A percentile compares a stretch with the other conserved stretches of the same genome.
Conservation (phyloP, 2,888 invertebrate species). For the Nephrotoma appendiculata region DNA sequence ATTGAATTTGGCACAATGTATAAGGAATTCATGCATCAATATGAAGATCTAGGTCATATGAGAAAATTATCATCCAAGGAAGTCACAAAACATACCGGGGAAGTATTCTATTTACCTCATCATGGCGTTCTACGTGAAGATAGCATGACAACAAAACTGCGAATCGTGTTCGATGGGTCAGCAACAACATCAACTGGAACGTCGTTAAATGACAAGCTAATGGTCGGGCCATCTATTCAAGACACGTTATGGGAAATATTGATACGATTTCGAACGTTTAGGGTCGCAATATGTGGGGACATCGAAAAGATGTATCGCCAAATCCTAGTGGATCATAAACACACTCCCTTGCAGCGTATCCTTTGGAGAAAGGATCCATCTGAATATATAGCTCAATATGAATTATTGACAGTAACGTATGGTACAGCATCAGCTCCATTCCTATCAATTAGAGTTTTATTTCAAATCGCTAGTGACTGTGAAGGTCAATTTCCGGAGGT, state of each 20-base stretch:
- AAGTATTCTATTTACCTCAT: neutral
- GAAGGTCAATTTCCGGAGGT: conserved; percentile 12
- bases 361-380: too few species aligned
- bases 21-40: conserved; percentile 13
- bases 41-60: conserved; percentile 14
- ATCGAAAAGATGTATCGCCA: conserved; percentile 20
- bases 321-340: conserved; percentile 14
- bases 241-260: too few species aligned
- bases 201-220: conserved; percentile 11
- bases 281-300: conserved; percentile 17
- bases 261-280: conserved; percentile 10
- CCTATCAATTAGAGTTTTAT: neutral
- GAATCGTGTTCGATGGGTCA: neutral
- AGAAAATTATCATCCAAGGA: neutral
- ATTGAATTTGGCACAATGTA: neutral
- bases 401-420: conserved; percentile 11
- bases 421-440: conserved; percentile 15
- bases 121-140: too few species aligned
- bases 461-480: conserved; percentile 9
- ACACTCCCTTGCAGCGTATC: conserved; percentile 9
- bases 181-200: conserved; percentile 7
- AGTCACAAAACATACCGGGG: conserved; percentile 3
- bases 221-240: conserved; percentile 9
- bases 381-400: too few species aligned
- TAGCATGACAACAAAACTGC: too few species aligned